A percentile compares a stretch with the other conserved stretches of the same genome.
Conservation (phyloP, 2,113 vertebrate genomes). For the Pampusana beccarii region DNA sequence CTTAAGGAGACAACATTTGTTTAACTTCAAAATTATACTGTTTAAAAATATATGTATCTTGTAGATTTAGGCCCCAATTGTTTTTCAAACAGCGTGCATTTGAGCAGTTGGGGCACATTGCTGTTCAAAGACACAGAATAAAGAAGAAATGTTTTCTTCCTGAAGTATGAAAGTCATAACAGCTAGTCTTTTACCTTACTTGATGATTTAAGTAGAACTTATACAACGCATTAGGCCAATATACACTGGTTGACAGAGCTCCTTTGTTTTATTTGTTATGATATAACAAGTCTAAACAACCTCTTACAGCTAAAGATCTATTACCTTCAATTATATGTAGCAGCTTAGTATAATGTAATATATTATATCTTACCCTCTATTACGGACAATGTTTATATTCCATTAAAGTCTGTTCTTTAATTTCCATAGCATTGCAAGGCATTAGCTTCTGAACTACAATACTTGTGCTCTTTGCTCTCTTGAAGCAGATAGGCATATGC, state of each 20-base stretch:
- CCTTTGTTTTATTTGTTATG: background rate
- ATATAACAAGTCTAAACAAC: background rate
- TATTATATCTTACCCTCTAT: background rate
- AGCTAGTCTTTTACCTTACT: background rate
- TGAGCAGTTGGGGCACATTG: background rate
- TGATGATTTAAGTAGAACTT: background rate
- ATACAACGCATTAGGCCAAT: background rate
- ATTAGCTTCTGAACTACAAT: background rate
- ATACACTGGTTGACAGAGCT: background rate
- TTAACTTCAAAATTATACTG: background rate
- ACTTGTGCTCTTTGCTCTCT: background rate
- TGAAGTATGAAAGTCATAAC: background rate
- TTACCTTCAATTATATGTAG: background rate
- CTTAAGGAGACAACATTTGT: background rate
- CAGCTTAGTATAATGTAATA: background rate
- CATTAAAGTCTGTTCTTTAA: background rate
- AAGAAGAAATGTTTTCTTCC: background rate
- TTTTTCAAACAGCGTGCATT: background rate
- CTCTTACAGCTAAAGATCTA: background rate
- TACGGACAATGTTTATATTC: background rate
- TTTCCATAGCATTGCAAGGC: background rate
- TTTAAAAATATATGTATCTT: background rate
- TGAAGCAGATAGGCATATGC: background rate
- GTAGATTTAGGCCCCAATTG: background rate
- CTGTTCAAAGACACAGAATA: background rate